A percentile compares a stretch with the other conserved stretches of the same genome.
phyloP scores from a whole-genome alignment of 2,888 invertebrate genomes.

The Ectropis crepuscularia region DNA sequence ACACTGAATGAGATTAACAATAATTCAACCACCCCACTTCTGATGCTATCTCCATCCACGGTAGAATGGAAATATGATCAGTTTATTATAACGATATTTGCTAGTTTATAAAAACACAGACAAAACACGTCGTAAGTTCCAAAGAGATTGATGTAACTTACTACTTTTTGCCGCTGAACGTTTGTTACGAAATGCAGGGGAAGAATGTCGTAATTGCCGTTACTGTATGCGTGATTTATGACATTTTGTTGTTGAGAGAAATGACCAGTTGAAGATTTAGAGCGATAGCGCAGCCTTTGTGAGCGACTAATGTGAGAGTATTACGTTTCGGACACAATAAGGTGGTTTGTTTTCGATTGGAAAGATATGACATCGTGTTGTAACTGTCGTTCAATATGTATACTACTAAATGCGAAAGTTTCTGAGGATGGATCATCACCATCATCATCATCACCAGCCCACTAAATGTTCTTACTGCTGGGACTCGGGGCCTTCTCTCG shows the following conservation, averaged over 20 bases:
- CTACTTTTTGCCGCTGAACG: neutral
- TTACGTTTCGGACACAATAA: slow-evolving; percentile 57
- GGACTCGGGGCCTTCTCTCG: too few relatives aligned
- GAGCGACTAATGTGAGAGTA: slow-evolving; percentile 48
- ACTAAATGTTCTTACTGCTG: too few relatives aligned
- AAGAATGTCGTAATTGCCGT: slow-evolving; percentile 9
- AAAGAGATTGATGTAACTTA: neutral
- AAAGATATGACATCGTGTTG: slow-evolving; percentile 48
- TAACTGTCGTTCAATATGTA: slow-evolving; percentile 50
- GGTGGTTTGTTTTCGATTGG: slow-evolving; percentile 64
- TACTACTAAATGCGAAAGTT: neutral
- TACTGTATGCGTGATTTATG: slow-evolving; percentile 17
- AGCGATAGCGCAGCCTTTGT: slow-evolving; percentile 49
- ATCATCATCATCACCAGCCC: too few relatives aligned
- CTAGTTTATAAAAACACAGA: slow-evolving; percentile 52
- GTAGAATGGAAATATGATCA: slow-evolving; percentile 75
- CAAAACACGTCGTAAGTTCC: slow-evolving; percentile 16
- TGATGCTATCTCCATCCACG: slow-evolving; percentile 62
- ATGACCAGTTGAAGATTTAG: slow-evolving; percentile 50
- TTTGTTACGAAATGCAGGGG: neutral
- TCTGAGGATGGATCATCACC: too few relatives aligned
- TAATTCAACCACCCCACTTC: slow-evolving; percentile 71
- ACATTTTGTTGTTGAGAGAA: slow-evolving; percentile 51
- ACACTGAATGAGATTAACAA: slow-evolving; percentile 68
- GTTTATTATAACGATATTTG: slow-evolving; percentile 82